phyloP scores from a whole-genome alignment of 2,797 vertebrate genomes.

The Eremophila alpestris region DNA sequence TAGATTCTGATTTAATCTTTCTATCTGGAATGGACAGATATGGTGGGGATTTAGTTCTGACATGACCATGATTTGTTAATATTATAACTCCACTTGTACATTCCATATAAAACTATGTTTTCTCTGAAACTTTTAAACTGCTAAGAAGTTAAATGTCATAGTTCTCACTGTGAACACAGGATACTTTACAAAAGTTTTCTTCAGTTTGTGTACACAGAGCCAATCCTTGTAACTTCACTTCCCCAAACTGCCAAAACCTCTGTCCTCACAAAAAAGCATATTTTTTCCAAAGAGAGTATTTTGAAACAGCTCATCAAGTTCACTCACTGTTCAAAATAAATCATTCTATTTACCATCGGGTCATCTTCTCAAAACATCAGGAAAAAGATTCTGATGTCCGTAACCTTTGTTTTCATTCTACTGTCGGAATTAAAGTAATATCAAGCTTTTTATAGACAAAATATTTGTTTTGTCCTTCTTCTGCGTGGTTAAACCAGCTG shows the following conservation, averaged over 20 bases:
- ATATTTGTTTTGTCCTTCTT: conserved; percentile 38
- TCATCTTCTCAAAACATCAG: conserved; percentile 50
- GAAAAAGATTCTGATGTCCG: background rate
- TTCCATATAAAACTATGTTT: background rate
- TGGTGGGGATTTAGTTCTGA: background rate
- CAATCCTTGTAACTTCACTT: conserved; percentile 2
- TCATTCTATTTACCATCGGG: conserved; percentile 11
- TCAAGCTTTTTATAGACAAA: conserved; percentile 19
- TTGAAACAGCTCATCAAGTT: conserved; percentile 40
- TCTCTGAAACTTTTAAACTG: background rate
- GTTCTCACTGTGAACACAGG: background rate
- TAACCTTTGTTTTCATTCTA: conserved; percentile 37
- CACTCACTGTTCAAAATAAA: conserved; percentile 42
- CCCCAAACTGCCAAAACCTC: conserved; percentile 28
- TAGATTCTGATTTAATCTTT: conserved; percentile 19
- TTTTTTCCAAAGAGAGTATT: conserved; percentile 41
- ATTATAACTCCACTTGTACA: background rate
- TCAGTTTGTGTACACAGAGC: background rate
- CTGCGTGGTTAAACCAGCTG: conserved; percentile 22
- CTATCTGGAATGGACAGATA: conserved; percentile 20
- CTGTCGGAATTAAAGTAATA: background rate
- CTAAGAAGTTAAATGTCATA: background rate
- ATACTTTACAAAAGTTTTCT: background rate
- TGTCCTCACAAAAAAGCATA: background rate
- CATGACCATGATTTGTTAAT: background rate